These are phyloP conservation scores for Rhamphomyia laevipes DNA, from an alignment of 2,888 invertebrate genomes.

Conservation along the genomic window DNA sequence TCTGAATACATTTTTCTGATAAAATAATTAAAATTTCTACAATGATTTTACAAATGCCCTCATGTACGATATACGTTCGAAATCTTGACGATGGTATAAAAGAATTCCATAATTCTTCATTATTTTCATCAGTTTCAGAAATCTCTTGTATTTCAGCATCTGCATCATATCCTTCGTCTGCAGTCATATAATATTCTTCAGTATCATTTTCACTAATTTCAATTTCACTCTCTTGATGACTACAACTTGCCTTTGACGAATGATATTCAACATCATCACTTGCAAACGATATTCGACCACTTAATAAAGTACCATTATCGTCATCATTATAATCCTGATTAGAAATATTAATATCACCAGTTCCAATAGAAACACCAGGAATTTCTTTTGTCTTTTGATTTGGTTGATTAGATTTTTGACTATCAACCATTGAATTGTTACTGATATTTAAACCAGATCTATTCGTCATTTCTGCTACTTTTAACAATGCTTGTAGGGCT, in stretches of 20 bases:
- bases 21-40: constrained; percentile 34
- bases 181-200: constrained; percentile 30
- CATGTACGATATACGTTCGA: constrained; percentile 31
- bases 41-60: constrained; percentile 32
- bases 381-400: neutral
- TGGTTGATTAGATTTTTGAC: constrained; percentile 6
- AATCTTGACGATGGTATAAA: constrained; percentile 33
- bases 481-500: constrained; percentile 32
- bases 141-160: constrained; percentile 34
- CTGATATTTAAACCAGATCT: constrained; percentile 6
- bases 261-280: constrained; percentile 27
- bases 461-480: constrained; percentile 30
- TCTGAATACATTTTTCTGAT: constrained; percentile 26
- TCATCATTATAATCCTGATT: constrained; percentile 7
- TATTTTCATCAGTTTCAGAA: constrained; percentile 28
- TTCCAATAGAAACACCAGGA: constrained; percentile 9
- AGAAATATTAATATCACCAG: constrained; percentile 13
- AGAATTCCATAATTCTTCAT: constrained; percentile 26
- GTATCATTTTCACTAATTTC: constrained; percentile 34
- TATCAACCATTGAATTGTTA: constrained; percentile 10
- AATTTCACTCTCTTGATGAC: constrained; percentile 31
- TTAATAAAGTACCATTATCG: neutral
- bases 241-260: constrained; percentile 29
- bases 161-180: constrained; percentile 38
- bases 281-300: constrained; percentile 3